Evolutionary conservation across 2,888 invertebrate genomes (phyloP), one percentile per base, ranked within the genome.

Genomic region (Blomia tropicalis): DNA sequence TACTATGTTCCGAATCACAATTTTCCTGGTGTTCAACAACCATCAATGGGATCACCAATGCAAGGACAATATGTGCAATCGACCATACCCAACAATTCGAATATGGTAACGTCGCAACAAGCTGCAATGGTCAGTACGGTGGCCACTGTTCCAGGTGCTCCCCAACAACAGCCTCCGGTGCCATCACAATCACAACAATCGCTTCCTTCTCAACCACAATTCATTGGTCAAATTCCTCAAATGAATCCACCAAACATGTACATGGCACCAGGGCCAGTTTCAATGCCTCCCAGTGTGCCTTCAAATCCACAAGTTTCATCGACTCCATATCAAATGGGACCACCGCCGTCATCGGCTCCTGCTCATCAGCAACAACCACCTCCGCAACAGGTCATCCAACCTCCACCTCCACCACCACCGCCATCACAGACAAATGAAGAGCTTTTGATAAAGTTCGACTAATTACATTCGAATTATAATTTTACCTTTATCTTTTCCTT

Each of bases 361-460:
- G n/a, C n/a, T n/a, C n/a, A n/a, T n/a, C n/a, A n/a, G n/a, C n/a
- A n/a, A n/a, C n/a, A n/a, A n/a, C n/a, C n/a, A n/a, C n/a, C n/a
- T n/a, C n/a, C n/a, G n/a, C 19, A 19, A 19, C 22, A 22, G 25
- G 22, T 11, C 17, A 25, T 36, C 27, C 56, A 56, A 36, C 25
- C 56, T n/a, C 56, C 56, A 22, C 56, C 56, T 19, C 19, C 2
- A 5, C 56, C 2, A 22, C 4, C 22, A 25, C 56, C 2, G 17
- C 29, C 25, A 25, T n/a, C 56, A 5, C 3, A 27, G 14, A 11
- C 29, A 19, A 56, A 31, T 19, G 56, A 56, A 36, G 56, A 56
- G 29, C 29, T 56, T 27, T 36, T 56, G n/a, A 56, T 56, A 2
- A 56, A 56, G 14, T 56, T 56, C 7, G 56, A 56, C 22, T 56